Conservation (phyloP, 2,797 vertebrate species). For the Hapalemur alaotrensis region DNA sequence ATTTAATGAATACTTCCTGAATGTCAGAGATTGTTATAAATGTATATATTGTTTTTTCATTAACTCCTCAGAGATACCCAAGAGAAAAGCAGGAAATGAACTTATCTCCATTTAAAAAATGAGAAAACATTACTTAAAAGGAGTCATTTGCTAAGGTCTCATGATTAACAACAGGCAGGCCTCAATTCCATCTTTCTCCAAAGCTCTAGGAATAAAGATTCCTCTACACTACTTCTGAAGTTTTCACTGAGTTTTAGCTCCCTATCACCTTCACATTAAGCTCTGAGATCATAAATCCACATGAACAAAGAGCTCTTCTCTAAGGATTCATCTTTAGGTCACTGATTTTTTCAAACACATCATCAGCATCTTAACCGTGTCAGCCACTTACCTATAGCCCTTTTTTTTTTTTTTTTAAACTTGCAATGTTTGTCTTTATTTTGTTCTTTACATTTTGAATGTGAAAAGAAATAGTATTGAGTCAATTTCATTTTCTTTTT, state of each 20-base stretch:
- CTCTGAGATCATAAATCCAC: not conserved
- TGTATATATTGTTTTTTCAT: not conserved
- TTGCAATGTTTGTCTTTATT: conserved; percentile 89
- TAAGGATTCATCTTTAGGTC: not conserved
- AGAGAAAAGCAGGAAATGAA: not conserved
- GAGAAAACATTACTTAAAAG: not conserved
- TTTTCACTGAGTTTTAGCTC: not conserved
- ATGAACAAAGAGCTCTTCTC: not conserved
- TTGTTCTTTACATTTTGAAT: conserved; percentile 89
- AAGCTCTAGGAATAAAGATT: not conserved
- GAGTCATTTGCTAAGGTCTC: not conserved
- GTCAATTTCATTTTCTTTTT: conserved; percentile 86
- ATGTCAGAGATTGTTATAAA: not conserved
- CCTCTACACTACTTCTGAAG: not conserved
- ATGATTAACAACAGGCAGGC: not conserved
- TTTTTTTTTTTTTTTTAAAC: conserved; percentile 87
- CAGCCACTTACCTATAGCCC: not conserved
- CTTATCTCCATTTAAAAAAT: not conserved
- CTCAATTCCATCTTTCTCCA: not conserved
- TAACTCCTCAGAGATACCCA: not conserved
- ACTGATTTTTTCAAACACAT: not conserved
- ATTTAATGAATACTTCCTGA: not conserved
- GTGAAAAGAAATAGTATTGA: conserved; percentile 89
- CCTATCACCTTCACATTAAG: not conserved
- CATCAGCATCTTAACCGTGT: not conserved